Percentiles rank a stretch among this genome's conserved stretches.
These are phyloP conservation scores for Dryas iulia DNA, from an alignment of 1,140 invertebrate genomes.

Conservation along the genomic window DNA sequence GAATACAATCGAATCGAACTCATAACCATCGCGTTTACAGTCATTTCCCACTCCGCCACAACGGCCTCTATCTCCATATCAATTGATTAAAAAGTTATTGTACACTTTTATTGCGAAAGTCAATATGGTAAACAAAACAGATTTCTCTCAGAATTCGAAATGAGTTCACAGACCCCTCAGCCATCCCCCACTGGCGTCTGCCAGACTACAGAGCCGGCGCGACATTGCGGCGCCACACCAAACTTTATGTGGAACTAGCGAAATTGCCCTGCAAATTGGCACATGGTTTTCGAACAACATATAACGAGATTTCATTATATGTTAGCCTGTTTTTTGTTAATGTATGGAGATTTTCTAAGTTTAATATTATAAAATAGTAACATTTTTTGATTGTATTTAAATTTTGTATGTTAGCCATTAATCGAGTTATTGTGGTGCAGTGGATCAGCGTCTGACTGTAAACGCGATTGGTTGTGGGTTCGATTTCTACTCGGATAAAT, in stretches of 20 bases:
- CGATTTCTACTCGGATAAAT: no score
- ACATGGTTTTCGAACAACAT: constrained; percentile 17
- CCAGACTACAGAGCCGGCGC: constrained; percentile 41
- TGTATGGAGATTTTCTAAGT: no score
- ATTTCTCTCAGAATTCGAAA: background rate
- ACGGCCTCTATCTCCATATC: no score
- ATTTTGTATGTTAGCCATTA: no score
- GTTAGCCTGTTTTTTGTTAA: background rate
- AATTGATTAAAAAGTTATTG: background rate
- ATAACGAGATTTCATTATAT: background rate
- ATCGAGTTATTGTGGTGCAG: no score
- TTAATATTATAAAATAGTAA: no score
- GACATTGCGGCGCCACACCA: constrained; percentile 38
- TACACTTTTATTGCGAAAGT: background rate
- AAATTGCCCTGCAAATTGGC: constrained; percentile 25
- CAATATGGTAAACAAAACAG: background rate
- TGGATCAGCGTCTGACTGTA: no score
- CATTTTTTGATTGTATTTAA: no score
- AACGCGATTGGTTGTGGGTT: no score
- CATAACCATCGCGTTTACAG: no score
- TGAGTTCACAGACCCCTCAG: constrained; percentile 30
- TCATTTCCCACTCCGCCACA: no score
- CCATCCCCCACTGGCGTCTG: constrained; percentile 43
- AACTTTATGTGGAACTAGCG: constrained; percentile 25
- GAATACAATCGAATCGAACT: no score